Conservation (phyloP, 2,797 vertebrate genomes). For the Hyperoplus lanceolatus region DNA sequence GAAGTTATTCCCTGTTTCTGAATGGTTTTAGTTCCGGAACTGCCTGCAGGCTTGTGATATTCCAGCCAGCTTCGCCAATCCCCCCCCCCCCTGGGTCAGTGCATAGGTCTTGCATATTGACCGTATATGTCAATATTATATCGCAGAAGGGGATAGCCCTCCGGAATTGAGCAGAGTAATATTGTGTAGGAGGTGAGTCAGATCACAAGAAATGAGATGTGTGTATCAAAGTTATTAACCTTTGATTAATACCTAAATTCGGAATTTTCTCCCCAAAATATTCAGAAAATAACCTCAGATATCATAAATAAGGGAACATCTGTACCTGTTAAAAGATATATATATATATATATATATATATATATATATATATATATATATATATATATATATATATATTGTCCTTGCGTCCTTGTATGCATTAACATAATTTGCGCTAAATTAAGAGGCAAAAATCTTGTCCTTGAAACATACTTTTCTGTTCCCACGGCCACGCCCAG, state of each 20-base stretch:
- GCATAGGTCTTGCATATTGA: neutral
- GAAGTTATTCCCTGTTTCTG: slow-evolving; percentile 16
- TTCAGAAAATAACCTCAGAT: neutral
- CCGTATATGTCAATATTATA: neutral
- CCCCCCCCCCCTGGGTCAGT: neutral
- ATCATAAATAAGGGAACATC: neutral
- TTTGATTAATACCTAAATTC: neutral
- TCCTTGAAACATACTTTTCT: slow-evolving; percentile 36
- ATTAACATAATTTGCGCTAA: slow-evolving; percentile 4
- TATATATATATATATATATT: neutral
- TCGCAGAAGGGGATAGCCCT: neutral
- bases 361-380: no score
- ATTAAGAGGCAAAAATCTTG: slow-evolving; percentile 18
- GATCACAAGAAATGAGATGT: neutral
- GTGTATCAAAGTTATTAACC: neutral
- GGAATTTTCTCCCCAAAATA: neutral
- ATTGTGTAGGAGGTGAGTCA: no score
- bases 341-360: no score
- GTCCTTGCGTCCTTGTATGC: neutral
- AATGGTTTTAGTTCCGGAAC: neutral
- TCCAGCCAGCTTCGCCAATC: neutral
- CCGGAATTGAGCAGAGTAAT: neutral
- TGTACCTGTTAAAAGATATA: neutral
- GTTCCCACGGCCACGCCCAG: slow-evolving; percentile 18
- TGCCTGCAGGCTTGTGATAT: neutral